Percentiles rank a stretch among this genome's conserved stretches.
phyloP scores from a whole-genome alignment of 2,797 vertebrate genomes.

The Thamnophis elegans region DNA sequence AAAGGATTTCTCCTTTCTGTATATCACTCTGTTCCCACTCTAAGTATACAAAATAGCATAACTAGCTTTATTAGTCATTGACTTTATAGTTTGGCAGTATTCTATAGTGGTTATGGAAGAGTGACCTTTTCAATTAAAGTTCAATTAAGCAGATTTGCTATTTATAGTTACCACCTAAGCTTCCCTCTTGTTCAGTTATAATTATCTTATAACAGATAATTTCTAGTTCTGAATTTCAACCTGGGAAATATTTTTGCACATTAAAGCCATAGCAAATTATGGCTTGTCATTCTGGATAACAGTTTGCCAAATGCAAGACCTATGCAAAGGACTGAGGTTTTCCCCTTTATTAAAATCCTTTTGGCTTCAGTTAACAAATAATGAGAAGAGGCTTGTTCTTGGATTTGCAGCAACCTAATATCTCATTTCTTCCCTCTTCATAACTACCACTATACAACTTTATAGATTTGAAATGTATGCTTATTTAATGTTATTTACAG shows the following conservation, averaged over 20 bases:
- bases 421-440: neutral
- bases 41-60: conserved; percentile 34
- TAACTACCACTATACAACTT: neutral
- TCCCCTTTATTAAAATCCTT: neutral
- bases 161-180: conserved; percentile 41
- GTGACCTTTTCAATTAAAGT: conserved; percentile 54
- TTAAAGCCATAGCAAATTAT: conserved; percentile 33
- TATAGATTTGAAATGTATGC: neutral
- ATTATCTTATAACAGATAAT: conserved; percentile 33
- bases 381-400: neutral
- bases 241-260: conserved; percentile 40
- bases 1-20: neutral
- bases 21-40: conserved; percentile 17
- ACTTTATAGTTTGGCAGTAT: conserved; percentile 41
- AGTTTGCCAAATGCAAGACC: neutral
- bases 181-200: conserved; percentile 40
- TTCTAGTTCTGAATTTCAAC: conserved; percentile 44
- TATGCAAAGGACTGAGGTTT: neutral
- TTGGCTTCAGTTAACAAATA: neutral
- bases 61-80: conserved; percentile 43
- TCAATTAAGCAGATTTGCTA: conserved; percentile 44
- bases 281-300: conserved; percentile 34
- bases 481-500: neutral
- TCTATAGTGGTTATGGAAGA: conserved; percentile 50
- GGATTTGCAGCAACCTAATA: neutral